A percentile compares a stretch with the other conserved stretches of the same genome.
Evolutionary conservation across 2,797 vertebrate species (phyloP).

Genomic region (Silurus lanzhouensis): DNA sequence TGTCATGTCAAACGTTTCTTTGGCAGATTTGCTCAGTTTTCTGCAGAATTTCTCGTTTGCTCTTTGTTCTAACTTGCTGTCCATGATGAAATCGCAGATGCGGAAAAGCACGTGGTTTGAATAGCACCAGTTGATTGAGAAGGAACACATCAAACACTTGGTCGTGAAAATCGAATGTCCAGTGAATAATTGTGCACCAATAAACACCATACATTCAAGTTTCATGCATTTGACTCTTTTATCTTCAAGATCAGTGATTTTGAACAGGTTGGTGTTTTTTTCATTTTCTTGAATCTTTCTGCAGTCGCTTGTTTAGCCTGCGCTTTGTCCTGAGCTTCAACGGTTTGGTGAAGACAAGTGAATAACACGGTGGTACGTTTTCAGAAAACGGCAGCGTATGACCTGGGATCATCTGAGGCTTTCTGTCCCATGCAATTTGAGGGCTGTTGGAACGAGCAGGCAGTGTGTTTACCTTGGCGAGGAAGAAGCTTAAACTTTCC

Average conservation of each 20-base stretch:
- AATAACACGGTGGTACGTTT: neutral
- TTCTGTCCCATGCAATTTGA: slow-evolving; percentile 8
- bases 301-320: neutral
- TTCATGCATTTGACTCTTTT: too few relatives aligned
- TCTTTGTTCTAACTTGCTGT: too few relatives aligned
- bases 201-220: too few relatives aligned
- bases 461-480: slow-evolving; percentile 42
- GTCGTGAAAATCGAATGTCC: too few relatives aligned
- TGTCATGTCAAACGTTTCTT: too few relatives aligned
- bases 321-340: neutral
- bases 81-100: too few relatives aligned
- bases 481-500: slow-evolving; percentile 2
- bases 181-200: too few relatives aligned
- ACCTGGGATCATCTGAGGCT: slow-evolving; percentile 14
- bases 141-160: too few relatives aligned
- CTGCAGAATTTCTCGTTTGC: too few relatives aligned
- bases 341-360: neutral
- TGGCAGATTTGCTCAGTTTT: too few relatives aligned
- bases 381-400: neutral
- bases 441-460: slow-evolving; percentile 31
- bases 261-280: neutral
- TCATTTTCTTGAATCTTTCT: neutral
- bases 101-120: too few relatives aligned
- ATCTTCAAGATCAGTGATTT: neutral
- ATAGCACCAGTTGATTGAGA: too few relatives aligned